Percentiles rank a stretch among this genome's conserved stretches.
Evolutionary conservation across 2,113 vertebrate species (phyloP).

Genomic region (Prunella fulvescens): DNA sequence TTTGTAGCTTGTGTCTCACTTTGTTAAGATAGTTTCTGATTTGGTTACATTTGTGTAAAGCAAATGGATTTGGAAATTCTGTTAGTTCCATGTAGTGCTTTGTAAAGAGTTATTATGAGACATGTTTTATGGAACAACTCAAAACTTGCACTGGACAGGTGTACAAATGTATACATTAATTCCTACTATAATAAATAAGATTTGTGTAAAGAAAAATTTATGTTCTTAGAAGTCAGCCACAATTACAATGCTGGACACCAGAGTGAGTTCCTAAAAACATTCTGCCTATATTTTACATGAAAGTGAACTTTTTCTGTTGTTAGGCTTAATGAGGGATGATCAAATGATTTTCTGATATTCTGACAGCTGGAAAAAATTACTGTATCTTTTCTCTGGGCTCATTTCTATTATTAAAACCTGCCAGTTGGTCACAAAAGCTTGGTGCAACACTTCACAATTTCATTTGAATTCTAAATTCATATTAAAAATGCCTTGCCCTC

Average conservation of each 20-base stretch:
- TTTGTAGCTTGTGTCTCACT: background rate
- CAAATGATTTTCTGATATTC: background rate
- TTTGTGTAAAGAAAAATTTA: background rate
- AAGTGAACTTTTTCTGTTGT: background rate
- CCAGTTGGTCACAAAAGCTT: background rate
- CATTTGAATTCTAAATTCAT: background rate
- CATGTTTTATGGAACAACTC: background rate
- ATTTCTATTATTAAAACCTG: background rate
- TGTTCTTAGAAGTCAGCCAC: background rate
- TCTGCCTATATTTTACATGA: background rate
- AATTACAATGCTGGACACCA: background rate
- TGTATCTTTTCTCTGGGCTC: background rate
- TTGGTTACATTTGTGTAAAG: background rate
- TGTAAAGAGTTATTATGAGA: background rate
- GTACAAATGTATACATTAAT: background rate
- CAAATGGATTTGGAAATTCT: background rate
- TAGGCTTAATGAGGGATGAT: background rate
- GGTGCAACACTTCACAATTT: background rate
- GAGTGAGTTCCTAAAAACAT: background rate
- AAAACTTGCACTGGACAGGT: background rate
- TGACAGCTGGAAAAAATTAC: background rate
- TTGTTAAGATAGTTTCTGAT: background rate
- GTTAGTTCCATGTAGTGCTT: background rate
- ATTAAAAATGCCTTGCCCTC: background rate
- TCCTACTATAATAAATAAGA: background rate